Percentiles rank a stretch among this genome's conserved stretches.
Conservation (phyloP, 2,888 invertebrate genomes). For the Anthoptus insignis region DNA sequence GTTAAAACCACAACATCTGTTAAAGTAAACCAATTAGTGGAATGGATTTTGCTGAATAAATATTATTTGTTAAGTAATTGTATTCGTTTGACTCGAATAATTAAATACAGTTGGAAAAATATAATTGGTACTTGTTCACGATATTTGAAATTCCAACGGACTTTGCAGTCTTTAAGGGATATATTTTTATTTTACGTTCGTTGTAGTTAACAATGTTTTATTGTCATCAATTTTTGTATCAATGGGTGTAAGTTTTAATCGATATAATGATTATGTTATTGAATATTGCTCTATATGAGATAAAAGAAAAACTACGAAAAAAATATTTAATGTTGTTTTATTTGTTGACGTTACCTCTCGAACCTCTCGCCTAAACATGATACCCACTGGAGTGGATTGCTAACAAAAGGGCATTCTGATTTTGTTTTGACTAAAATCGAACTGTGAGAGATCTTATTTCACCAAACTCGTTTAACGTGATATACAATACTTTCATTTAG, state of each 20-base stretch:
- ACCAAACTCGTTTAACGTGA: slow-evolving; percentile 70
- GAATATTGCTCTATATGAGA: too few species aligned
- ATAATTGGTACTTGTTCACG: slow-evolving; percentile 19
- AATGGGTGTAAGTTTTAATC: too few species aligned
- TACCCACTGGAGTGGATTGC: slow-evolving; percentile 79
- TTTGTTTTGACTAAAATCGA: slow-evolving; percentile 84
- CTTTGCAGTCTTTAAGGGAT: not conserved
- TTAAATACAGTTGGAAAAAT: slow-evolving; percentile 18
- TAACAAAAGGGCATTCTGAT: slow-evolving; percentile 80
- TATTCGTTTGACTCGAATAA: slow-evolving; percentile 25
- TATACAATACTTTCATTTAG: slow-evolving; percentile 55
- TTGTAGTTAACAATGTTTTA: not conserved
- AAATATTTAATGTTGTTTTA: slow-evolving; percentile 38
- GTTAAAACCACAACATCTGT: slow-evolving; percentile 36
- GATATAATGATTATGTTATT: too few species aligned
- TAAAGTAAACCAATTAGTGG: slow-evolving; percentile 36
- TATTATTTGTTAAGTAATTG: slow-evolving; percentile 28
- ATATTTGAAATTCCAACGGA: slow-evolving; percentile 10
- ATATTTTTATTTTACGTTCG: not conserved
- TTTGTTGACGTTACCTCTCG: slow-evolving; percentile 59
- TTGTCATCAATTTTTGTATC: too few species aligned
- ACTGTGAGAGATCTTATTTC: slow-evolving; percentile 69
- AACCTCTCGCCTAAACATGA: slow-evolving; percentile 73
- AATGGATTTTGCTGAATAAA: slow-evolving; percentile 29
- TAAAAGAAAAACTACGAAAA: too few species aligned